Conservation (phyloP, 2,113 vertebrate genomes). For the Forbesichthys papilliferus region DNA sequence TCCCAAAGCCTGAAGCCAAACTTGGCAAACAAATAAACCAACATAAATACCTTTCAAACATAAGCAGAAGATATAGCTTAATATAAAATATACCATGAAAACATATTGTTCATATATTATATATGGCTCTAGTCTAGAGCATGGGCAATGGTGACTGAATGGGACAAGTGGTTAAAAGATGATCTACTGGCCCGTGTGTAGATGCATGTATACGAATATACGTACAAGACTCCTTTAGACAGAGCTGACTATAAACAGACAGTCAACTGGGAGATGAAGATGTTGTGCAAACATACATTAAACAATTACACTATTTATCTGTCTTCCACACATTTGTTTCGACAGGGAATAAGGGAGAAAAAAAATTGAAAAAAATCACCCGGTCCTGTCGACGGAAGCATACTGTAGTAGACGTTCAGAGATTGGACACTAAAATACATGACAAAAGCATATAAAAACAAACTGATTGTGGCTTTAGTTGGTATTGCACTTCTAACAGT, state of each 20-base stretch:
- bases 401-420: slow-evolving; percentile 2
- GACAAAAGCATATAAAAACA: slow-evolving; percentile 4
- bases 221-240: slow-evolving; percentile 1
- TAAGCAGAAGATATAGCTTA: slow-evolving; percentile 64
- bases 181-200: slow-evolving; percentile 22
- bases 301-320: slow-evolving; percentile 51
- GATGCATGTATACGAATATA: slow-evolving; percentile 20
- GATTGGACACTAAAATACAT: neutral
- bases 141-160: slow-evolving; percentile 42
- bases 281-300: slow-evolving; percentile 69
- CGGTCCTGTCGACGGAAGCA: slow-evolving; percentile 1
- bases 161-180: slow-evolving; percentile 15
- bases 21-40: slow-evolving; percentile 43
- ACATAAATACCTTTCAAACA: slow-evolving; percentile 62
- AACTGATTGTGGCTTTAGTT: slow-evolving; percentile 30
- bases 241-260: slow-evolving; percentile 36
- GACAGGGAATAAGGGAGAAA: slow-evolving; percentile 19
- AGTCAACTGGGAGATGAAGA: slow-evolving; percentile 54
- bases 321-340: slow-evolving; percentile 47
- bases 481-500: slow-evolving; percentile 25
- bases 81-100: slow-evolving; percentile 74
- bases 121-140: slow-evolving; percentile 63
- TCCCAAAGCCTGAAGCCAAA: slow-evolving; percentile 40
- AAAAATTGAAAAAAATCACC: no score
- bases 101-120: slow-evolving; percentile 61